These are phyloP conservation scores for Cephus pygmeus DNA, from an alignment of 2,888 invertebrate species.

Conservation along the genomic window DNA sequence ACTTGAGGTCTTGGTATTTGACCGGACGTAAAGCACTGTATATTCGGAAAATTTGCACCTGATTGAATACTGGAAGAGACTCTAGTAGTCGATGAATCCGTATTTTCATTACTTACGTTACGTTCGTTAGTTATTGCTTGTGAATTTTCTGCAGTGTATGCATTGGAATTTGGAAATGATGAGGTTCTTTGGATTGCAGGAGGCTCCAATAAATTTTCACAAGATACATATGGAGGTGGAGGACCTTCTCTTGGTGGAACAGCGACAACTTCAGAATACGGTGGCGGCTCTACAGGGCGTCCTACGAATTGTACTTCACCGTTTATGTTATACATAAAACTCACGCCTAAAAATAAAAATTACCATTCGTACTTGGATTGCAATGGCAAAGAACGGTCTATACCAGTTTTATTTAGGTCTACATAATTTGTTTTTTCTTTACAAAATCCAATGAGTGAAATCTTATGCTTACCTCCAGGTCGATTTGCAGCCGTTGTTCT, in stretches of 20 bases:
- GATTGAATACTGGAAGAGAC: constrained; percentile 16
- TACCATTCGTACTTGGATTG: neutral
- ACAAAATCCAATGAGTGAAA: neutral
- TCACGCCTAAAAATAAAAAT: constrained; percentile 40
- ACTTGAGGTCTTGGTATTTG: constrained; percentile 32
- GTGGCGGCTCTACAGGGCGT: constrained; percentile 62
- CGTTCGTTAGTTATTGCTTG: constrained; percentile 11
- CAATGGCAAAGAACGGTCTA: neutral
- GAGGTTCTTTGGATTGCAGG: constrained; percentile 10
- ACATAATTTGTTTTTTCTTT: neutral
- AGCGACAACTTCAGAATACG: constrained; percentile 62
- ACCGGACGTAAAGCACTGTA: constrained; percentile 19
- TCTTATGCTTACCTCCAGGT: constrained; percentile 26
- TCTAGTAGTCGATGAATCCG: constrained; percentile 22
- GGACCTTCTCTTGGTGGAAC: constrained; percentile 65
- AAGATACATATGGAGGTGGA: constrained; percentile 62
- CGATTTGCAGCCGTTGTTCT: constrained; percentile 29
- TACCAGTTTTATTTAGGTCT: neutral
- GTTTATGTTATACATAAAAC: constrained; percentile 64
- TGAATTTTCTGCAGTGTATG: neutral
- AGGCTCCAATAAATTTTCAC: constrained; percentile 41
- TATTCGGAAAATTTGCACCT: constrained; percentile 10
- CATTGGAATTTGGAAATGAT: neutral
- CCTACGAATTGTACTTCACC: constrained; percentile 65
- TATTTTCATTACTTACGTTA: constrained; percentile 9